Base-by-base conservation (phyloP, 2,113 vertebrate species). In the Leucosticte australis region DNA sequence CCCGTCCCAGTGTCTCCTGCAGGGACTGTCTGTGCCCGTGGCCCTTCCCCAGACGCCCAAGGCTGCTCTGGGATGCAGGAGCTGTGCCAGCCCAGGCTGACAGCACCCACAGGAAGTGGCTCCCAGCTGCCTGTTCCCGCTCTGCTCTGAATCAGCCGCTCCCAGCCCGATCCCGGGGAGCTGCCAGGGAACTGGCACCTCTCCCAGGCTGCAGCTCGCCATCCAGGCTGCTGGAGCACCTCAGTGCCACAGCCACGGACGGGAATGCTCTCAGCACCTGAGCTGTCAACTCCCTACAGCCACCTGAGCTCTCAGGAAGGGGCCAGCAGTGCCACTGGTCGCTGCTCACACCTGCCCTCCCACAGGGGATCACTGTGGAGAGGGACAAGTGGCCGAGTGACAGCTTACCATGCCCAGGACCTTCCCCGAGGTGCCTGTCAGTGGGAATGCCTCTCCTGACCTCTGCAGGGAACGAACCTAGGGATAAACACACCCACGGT, bases 351-450 rank as follows among this genome's bases (percentile, higher is more conserved):
- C 23, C 7, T 2, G 12, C 55, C 46, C 27, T 44, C 41, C 87
- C 13, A n/a, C 75, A 33, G 0, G 7, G 7, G 1, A 6, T 7
- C 59, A 18, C 53, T 3, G 16, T 0, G 27, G 12, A 39, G 17
- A 62, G 44, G 12, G 31, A 30, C 31, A 24, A 24, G 41, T 2
- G 17, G 39, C 39, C 71, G 53, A 15, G 35, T 0, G 9, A 23
- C 21, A 56, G 93, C 98, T 98, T 89, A 99, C 99, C 98, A 98
- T 98, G 79, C 99, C 99, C 62, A 99, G 97, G 49, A 99, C 91
- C 52, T 91, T 97, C 76, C 99, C 99, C 0, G 99, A 99, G 81
- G 87, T 39, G 26, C 98, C 97, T 1, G 23, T 95, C 89, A 99
- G 97, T 9, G 98, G 98, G 91, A 99, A 99, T 0, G 96, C 31